These are phyloP conservation scores for Catonia carolina DNA, from an alignment of 2,888 invertebrate species.

Conservation along the genomic window DNA sequence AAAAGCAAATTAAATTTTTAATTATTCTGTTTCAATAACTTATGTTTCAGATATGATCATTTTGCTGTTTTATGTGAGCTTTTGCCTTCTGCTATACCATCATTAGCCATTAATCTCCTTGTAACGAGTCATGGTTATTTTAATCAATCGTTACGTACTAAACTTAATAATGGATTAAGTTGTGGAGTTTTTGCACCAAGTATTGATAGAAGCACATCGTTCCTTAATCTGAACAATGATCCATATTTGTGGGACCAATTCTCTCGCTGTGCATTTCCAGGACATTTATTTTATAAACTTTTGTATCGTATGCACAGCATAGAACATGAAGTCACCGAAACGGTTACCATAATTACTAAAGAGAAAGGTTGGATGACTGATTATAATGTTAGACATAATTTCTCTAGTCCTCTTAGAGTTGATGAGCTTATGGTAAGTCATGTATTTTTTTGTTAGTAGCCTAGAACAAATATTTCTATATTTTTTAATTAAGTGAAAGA, in stretches of 20 bases:
- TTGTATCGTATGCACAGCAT: constrained; percentile 44
- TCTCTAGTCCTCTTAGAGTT: constrained; percentile 58
- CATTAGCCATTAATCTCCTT: constrained; percentile 54
- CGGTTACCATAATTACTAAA: constrained; percentile 27
- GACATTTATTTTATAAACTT: constrained; percentile 49
- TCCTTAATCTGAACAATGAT: constrained; percentile 47
- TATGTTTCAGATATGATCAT: constrained; percentile 53
- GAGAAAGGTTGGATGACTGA: constrained; percentile 55
- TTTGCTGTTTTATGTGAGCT: constrained; percentile 62
- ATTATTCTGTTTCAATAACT: constrained; percentile 39
- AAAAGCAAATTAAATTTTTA: constrained; percentile 42
- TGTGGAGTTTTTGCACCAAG: constrained; percentile 45
- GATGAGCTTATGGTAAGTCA: constrained; percentile 48
- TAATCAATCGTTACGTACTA: constrained; percentile 47
- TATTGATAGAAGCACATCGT: constrained; percentile 44
- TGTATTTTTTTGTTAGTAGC: neutral
- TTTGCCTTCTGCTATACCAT: constrained; percentile 58
- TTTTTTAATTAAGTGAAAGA: too few relatives aligned
- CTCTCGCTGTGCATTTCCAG: constrained; percentile 57
- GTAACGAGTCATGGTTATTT: constrained; percentile 55
- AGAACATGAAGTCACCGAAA: constrained; percentile 39
- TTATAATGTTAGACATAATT: constrained; percentile 61
- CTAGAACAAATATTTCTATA: too few relatives aligned
- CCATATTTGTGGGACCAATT: constrained; percentile 57
- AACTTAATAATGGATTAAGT: constrained; percentile 47